A percentile compares a stretch with the other conserved stretches of the same genome.
These are phyloP conservation scores for Sander lucioperca DNA, from an alignment of 2,113 vertebrate genomes.

Conservation along the genomic window DNA sequence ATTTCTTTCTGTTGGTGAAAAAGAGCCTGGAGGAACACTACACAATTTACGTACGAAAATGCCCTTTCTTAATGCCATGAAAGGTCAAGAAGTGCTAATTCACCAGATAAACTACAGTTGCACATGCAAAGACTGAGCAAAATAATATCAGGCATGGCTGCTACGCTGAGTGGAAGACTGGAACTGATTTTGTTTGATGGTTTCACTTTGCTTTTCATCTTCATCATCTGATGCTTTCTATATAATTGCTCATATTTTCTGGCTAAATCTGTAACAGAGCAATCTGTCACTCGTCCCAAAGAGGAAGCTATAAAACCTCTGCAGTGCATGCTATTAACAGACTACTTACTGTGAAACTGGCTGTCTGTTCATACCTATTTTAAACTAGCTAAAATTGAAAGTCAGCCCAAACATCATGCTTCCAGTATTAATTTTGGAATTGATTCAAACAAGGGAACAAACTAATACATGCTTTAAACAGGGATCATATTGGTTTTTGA, in stretches of 20 bases:
- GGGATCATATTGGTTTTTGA: neutral
- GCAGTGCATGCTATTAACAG: constrained; percentile 5
- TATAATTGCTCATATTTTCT: constrained; percentile 53
- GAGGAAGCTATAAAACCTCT: constrained; percentile 25
- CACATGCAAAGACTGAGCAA: constrained; percentile 24
- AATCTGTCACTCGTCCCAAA: constrained; percentile 41
- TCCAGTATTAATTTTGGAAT: neutral
- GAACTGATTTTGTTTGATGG: constrained; percentile 51
- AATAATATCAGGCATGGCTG: constrained; percentile 45
- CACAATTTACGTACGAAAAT: constrained; percentile 65
- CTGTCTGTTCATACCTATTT: neutral
- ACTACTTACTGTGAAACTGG: neutral
- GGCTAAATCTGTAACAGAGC: constrained; percentile 27
- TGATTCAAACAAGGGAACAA: neutral
- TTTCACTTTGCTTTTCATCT: constrained; percentile 39
- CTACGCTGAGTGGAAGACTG: constrained; percentile 27
- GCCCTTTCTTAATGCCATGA: constrained; percentile 69
- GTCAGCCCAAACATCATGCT: neutral
- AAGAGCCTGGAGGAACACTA: constrained; percentile 26
- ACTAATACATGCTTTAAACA: neutral
- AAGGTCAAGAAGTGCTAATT: constrained; percentile 72
- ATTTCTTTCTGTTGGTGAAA: constrained; percentile 35
- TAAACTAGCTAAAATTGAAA: neutral
- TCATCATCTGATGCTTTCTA: constrained; percentile 50
- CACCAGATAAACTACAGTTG: constrained; percentile 52